Evolutionary conservation across 2,113 vertebrate genomes (phyloP), one percentile per base, ranked within the genome.

Genomic region (Cochlearius cochlearius): DNA sequence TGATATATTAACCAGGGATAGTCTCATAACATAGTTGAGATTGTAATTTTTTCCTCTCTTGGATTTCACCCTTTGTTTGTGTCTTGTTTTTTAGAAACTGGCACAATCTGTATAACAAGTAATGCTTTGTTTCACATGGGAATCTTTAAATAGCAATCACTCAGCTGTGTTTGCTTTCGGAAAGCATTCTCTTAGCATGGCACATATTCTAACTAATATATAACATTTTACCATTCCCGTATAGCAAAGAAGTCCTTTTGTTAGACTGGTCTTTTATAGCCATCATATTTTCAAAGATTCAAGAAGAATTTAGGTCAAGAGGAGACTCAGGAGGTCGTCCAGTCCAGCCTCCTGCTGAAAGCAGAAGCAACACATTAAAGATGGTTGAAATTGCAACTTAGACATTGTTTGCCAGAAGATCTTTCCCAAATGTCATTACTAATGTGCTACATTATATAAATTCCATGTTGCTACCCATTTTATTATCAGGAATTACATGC

Each of bases 51-150:
- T 93, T 95, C 39, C 14, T n/a, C 27, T 45, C 47, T 86, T 82
- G 82, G 71, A 87, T 79, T 86, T 89, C 84, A 86, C 41, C 20
- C 49, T 89, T 76, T 83, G 49, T 94, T 90, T 93, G 41, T 83
- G 53, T 58, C 55, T 82, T 89, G 38, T 56, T 92, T 95, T 96
- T 79, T 75, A 94, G 93, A 85, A 91, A 82, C 63, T 77, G 84
- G 62, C 62, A 90, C 74, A 52, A 68, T 80, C 79, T 26, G 39
- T 66, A 30, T 47, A 39, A 93, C 43, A 79, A 80, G 80, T 89
- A 86, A 84, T 73, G 80, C 71, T 63, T 76, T 93, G 53, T 80
- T 95, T 95, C 82, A 84, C 52, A 15, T 86, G 85, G 43, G 59
- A 72, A 86, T 72, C 20, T 56, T 88, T 86, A 88, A 72, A 84